Conservation (phyloP, 1,140 invertebrate genomes). For the Himalopsyche phryganea region DNA sequence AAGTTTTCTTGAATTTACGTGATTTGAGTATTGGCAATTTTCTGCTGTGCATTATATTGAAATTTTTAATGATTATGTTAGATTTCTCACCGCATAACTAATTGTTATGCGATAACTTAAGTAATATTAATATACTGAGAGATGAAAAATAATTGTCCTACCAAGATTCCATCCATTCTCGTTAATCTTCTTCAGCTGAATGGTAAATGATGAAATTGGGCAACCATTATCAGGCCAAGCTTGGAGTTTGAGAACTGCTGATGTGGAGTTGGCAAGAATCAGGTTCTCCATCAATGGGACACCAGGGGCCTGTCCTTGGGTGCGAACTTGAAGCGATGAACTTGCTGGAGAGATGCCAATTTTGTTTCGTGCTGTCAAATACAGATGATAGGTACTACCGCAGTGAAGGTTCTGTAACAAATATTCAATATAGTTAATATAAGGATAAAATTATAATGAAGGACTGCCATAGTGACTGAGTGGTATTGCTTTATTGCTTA, state of each 20-base stretch:
- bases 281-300: slow-evolving; percentile 62
- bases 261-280: slow-evolving; percentile 67
- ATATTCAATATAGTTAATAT: slow-evolving; percentile 1
- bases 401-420: slow-evolving; percentile 59
- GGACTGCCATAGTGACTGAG: no score
- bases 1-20: no score
- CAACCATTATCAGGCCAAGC: slow-evolving; percentile 80
- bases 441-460: not conserved
- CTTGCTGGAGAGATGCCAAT: slow-evolving; percentile 69
- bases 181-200: slow-evolving; percentile 66
- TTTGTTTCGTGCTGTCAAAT: slow-evolving; percentile 68
- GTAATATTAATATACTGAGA: no score
- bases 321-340: slow-evolving; percentile 63
- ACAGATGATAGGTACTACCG: slow-evolving; percentile 72
- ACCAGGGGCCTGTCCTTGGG: slow-evolving; percentile 69
- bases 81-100: no score
- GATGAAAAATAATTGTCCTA: no score
- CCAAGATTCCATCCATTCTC: slow-evolving; percentile 60
- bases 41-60: no score
- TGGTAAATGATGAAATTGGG: slow-evolving; percentile 69
- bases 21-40: no score
- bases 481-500: no score
- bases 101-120: no score
- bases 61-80: no score
- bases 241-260: slow-evolving; percentile 65